Percentiles rank a stretch among this genome's conserved stretches.
phyloP scores from a whole-genome alignment of 2,113 vertebrate species.

The Centropristis striata region DNA sequence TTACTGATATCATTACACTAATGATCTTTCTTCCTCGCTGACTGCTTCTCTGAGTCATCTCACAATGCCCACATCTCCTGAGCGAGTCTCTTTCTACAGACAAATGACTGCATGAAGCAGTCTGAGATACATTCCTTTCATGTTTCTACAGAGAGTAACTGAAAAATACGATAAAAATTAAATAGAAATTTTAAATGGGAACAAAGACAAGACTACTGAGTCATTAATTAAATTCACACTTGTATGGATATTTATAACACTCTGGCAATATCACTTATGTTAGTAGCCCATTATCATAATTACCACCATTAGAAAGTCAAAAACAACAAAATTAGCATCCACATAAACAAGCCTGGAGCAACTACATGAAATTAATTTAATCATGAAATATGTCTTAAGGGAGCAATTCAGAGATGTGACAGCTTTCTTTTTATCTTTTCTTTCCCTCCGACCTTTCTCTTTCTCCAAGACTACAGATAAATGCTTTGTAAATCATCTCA shows the following conservation, averaged over 20 bases:
- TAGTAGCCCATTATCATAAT: slow-evolving; percentile 57
- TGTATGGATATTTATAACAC: slow-evolving; percentile 6
- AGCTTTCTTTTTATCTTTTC: not conserved
- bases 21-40: not conserved
- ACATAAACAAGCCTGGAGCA: slow-evolving; percentile 47
- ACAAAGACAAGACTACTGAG: not conserved
- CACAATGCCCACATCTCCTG: not conserved
- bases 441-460: not conserved
- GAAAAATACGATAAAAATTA: not conserved
- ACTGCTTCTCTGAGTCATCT: slow-evolving; percentile 2
- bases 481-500: not conserved
- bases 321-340: slow-evolving; percentile 43
- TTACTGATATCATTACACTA: slow-evolving; percentile 9
- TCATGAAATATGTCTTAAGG: slow-evolving; percentile 24
- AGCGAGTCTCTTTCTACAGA: not conserved
- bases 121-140: not conserved
- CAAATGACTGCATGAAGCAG: not conserved
- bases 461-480: slow-evolving; percentile 3
- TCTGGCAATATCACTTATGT: slow-evolving; percentile 11
- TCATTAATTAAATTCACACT: slow-evolving; percentile 28
- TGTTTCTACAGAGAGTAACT: not conserved
- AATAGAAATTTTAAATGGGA: no score
- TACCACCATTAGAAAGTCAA: slow-evolving; percentile 36
- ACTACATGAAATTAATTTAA: slow-evolving; percentile 24
- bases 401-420: not conserved